Conservation (phyloP, 1,140 invertebrate species). For the Neodiprion fabricii region DNA sequence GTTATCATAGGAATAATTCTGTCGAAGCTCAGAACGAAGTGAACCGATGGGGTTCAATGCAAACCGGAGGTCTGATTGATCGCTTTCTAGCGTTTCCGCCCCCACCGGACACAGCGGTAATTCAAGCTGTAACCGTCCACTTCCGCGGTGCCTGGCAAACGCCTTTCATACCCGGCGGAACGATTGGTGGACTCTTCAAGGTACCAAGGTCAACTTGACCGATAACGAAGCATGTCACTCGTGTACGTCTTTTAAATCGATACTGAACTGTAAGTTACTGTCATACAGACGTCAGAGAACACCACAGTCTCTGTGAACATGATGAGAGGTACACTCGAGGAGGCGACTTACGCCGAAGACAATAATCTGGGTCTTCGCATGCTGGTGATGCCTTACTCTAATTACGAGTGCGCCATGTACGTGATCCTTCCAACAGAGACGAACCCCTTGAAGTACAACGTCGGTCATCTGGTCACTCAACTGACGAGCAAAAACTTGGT, state of each 20-base stretch:
- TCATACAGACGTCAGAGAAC: not conserved
- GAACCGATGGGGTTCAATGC: not conserved
- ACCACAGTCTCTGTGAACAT: not conserved
- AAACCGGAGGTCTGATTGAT: not conserved
- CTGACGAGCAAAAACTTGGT: not conserved
- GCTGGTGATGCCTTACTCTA: not conserved
- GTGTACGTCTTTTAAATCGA: not conserved
- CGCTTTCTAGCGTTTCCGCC: not conserved
- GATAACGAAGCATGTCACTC: not conserved
- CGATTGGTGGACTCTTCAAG: not conserved
- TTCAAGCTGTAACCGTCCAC: not conserved
- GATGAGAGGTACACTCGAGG: not conserved
- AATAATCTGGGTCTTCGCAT: not conserved
- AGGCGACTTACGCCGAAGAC: not conserved
- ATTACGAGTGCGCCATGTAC: slow-evolving; percentile 1
- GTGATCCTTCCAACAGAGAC: not conserved
- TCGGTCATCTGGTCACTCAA: not conserved
- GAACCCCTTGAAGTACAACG: not conserved
- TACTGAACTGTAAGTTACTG: not conserved
- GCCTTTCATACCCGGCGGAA: not conserved
- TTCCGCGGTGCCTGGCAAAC: slow-evolving; percentile 6
- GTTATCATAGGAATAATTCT: not conserved
- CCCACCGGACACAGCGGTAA: slow-evolving; percentile 1
- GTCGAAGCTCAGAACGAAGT: not conserved
- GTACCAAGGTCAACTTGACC: not conserved